These are phyloP conservation scores for Anisognathus igniventris DNA, from an alignment of 2,797 vertebrate genomes.

Conservation along the genomic window DNA sequence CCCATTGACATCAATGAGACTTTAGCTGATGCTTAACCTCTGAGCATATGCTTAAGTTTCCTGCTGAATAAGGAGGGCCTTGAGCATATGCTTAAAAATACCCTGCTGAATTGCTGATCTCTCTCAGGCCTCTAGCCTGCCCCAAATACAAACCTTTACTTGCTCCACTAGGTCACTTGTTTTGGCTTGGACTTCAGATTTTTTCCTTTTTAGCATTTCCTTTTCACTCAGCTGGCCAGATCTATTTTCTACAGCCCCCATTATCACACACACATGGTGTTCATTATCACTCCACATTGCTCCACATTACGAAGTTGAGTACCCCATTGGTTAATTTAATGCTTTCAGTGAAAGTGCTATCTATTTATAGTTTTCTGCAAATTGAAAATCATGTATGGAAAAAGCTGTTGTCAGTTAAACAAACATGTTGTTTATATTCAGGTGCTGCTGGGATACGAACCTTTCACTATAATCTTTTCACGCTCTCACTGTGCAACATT, in stretches of 20 bases:
- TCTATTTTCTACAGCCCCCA: conserved; percentile 61
- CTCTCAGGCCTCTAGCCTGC: neutral
- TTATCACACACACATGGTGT: conserved; percentile 72
- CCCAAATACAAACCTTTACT: conserved; percentile 16
- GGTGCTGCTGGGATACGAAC: neutral
- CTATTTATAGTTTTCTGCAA: conserved; percentile 56
- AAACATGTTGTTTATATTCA: conserved; percentile 21
- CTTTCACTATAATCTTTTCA: neutral
- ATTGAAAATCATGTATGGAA: neutral
- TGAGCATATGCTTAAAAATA: conserved; percentile 61
- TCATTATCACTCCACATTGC: conserved; percentile 72
- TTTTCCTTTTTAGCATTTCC: conserved; percentile 60
- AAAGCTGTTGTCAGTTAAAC: conserved; percentile 53
- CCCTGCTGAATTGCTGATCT: conserved; percentile 57
- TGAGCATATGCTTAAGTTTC: conserved; percentile 64
- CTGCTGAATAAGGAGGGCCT: conserved; percentile 38
- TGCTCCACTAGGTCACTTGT: conserved; percentile 39
- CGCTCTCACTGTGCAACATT: neutral
- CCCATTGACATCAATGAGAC: conserved; percentile 63
- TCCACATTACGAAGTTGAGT: conserved; percentile 59
- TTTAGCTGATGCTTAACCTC: conserved; percentile 67
- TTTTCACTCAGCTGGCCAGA: conserved; percentile 60
- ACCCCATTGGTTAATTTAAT: conserved; percentile 68
- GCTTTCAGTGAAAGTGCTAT: conserved; percentile 63
- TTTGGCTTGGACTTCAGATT: conserved; percentile 48